These are phyloP conservation scores for Diuraphis noxia DNA, from an alignment of 1,140 invertebrate species.

Conservation along the genomic window DNA sequence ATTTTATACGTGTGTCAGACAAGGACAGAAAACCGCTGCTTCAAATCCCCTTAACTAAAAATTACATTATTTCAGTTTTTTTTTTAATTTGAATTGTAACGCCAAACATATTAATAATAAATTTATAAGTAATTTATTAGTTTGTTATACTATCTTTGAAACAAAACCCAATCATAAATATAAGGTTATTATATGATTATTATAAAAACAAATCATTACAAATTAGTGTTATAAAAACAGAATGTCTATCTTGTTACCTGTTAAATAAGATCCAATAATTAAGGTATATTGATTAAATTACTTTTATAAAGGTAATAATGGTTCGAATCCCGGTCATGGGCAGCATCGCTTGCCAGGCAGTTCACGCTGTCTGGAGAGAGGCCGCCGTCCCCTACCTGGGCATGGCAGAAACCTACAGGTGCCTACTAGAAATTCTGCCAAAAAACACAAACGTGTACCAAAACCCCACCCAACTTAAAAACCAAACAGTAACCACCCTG, in stretches of 20 bases:
- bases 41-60: too few relatives aligned
- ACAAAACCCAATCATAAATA: background rate
- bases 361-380: too few relatives aligned
- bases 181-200: background rate
- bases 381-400: too few relatives aligned
- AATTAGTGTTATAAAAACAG: background rate
- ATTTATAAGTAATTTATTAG: background rate
- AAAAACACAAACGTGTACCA: too few relatives aligned
- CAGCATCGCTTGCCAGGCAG: too few relatives aligned
- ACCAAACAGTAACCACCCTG: too few relatives aligned
- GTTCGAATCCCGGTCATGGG: too few relatives aligned
- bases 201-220: background rate
- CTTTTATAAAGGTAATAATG: slow-evolving; percentile 12
- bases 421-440: too few relatives aligned
- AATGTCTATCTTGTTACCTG: background rate
- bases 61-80: background rate
- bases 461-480: too few relatives aligned
- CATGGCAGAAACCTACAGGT: too few relatives aligned
- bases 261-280: background rate
- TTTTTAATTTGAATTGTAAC: background rate
- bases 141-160: background rate
- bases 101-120: background rate
- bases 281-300: background rate
- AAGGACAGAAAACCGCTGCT: too few relatives aligned
- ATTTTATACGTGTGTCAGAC: too few relatives aligned